Evolutionary conservation across 2,113 vertebrate genomes (phyloP), one percentile per base, ranked within the genome.

Genomic region (Phalacrocorax brasilianus): DNA sequence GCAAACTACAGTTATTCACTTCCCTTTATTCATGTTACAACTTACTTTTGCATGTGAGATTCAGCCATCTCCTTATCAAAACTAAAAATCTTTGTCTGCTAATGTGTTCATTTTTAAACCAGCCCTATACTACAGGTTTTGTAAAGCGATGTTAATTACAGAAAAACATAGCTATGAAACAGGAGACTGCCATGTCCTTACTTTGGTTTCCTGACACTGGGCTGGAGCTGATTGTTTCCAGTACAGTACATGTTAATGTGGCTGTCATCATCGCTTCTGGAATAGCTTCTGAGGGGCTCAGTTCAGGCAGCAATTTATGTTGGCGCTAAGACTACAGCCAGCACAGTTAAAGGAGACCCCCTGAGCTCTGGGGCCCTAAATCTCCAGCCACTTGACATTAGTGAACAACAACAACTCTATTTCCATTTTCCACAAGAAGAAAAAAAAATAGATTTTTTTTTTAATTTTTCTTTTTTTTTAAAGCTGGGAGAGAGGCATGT

Each of bases 311-410:
- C 47, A 87, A 85, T 80, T 77, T 91, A 63, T 44, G 18, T 58
- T 83, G 75, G 40, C 68, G 53, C 32, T 47, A 30, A 81, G 45
- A 42, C 4, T n/a, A 28, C 11, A 66, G 6, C 32, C 68, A 97
- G 47, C 20, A 62, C 35, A 88, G 47, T 66, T 80, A 94, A 78
- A 94, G 59, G 44, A 93, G 85, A 83, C 71, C 74, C 92, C 38
- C 35, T 61, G 73, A 92, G 76, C 80, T 92, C 65, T 53, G 27
- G 26, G 53, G 38, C 71, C n/a, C 75, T 96, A 96, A 97, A 97
- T 97, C 87, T 97, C 85, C 80, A 85, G 26, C 71, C 27, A 44
- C 42, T 78, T 93, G 93, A 95, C 81, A 84, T 45, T 24, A 88
- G 67, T 40, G 72, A 96, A 84, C 72, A 88, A 27, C 53, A 85